Evolutionary conservation across 2,888 invertebrate genomes (phyloP).

Genomic region (Hirtodrosophila trivittata): DNA sequence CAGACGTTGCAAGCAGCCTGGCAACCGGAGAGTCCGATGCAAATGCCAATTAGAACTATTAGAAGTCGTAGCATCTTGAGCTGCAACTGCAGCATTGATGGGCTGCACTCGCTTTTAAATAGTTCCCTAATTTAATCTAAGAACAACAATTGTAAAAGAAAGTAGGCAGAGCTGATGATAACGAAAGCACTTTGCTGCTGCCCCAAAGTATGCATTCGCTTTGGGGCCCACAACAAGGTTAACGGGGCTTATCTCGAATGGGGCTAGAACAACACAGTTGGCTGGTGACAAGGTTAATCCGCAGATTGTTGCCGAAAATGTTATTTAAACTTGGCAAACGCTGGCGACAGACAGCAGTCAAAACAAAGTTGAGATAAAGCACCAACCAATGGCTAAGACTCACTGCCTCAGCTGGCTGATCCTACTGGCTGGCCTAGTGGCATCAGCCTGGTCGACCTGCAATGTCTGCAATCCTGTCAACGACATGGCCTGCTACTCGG

Average conservation of each 20-base stretch:
- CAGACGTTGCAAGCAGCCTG: conserved; percentile 60
- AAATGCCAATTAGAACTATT: conserved; percentile 7
- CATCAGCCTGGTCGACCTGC: conserved; percentile 50
- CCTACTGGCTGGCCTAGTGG: conserved; percentile 23
- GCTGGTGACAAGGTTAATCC: conserved; percentile 35
- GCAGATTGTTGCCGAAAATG: conserved; percentile 32
- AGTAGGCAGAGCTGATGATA: neutral
- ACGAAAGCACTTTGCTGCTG: neutral
- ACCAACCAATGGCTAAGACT: conserved; percentile 24
- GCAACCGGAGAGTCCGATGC: neutral
- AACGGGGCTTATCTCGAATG: conserved; percentile 61
- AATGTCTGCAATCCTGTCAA: conserved; percentile 66
- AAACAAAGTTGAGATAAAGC: neutral
- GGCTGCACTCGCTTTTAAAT: conserved; percentile 1
- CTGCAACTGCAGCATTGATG: conserved; percentile 25
- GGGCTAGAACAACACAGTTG: conserved; percentile 2
- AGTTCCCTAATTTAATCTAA: conserved; percentile 14
- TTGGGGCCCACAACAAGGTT: neutral
- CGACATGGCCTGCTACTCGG: conserved; percentile 72
- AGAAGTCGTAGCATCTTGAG: conserved; percentile 36
- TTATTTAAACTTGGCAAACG: conserved; percentile 49
- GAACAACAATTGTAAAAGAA: conserved; percentile 1
- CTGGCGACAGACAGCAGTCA: conserved; percentile 7
- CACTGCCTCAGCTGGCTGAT: conserved; percentile 6
- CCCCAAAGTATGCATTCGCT: conserved; percentile 40